Evolutionary conservation across 1,140 invertebrate species (phyloP).

Genomic region (Bombus soroeensis): DNA sequence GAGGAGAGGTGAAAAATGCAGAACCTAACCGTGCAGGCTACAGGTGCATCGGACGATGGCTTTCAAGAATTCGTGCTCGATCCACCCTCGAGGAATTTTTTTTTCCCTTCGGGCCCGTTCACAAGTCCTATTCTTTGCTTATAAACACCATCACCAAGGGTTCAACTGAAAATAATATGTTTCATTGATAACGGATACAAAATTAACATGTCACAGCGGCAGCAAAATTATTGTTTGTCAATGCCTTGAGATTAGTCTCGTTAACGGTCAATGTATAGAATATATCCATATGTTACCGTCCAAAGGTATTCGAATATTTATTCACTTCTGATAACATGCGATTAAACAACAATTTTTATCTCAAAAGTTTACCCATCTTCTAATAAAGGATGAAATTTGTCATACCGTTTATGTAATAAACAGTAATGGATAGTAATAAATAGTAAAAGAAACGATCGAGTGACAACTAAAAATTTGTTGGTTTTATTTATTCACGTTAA

Average conservation of each 20-base stretch:
- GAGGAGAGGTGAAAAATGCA: constrained; percentile 65
- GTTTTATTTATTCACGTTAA: too few relatives aligned
- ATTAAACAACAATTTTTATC: too few relatives aligned
- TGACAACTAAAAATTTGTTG: too few relatives aligned
- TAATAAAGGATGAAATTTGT: too few relatives aligned
- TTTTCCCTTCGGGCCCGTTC: constrained; percentile 40
- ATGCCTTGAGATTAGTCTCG: not conserved
- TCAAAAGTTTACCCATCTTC: too few relatives aligned
- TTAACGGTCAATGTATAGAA: not conserved
- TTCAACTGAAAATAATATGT: constrained; percentile 15
- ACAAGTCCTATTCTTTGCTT: constrained; percentile 28
- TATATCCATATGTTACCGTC: not conserved
- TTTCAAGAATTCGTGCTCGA: constrained; percentile 69
- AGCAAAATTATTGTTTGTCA: not conserved
- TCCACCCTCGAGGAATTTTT: constrained; percentile 65
- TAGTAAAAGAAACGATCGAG: too few relatives aligned
- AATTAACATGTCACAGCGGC: not conserved
- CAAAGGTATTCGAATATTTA: not conserved
- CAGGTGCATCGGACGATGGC: constrained; percentile 69
- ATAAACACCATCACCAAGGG: constrained; percentile 8
- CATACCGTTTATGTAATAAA: too few relatives aligned
- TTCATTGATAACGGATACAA: not conserved
- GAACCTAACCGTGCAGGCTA: constrained; percentile 61
- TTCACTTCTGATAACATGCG: not conserved
- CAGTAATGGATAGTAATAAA: too few relatives aligned